Percentiles rank a stretch among this genome's conserved stretches.
phyloP scores from a whole-genome alignment of 2,888 invertebrate species.

The Venustoraphidia nigricollis region DNA sequence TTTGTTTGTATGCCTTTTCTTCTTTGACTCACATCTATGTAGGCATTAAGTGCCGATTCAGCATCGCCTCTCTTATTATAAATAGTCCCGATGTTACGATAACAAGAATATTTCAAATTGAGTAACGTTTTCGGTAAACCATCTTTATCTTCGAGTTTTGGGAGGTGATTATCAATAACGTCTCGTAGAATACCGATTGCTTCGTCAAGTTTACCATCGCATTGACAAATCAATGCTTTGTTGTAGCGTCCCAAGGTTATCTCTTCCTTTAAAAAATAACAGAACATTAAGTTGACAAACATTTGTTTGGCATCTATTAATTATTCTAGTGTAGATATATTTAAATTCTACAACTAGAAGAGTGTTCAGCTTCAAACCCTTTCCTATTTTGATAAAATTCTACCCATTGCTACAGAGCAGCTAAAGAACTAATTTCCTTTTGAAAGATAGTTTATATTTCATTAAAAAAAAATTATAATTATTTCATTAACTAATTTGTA shows the following conservation, averaged over 20 bases:
- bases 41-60: slow-evolving; percentile 51
- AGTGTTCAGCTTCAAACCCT: too few relatives aligned
- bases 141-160: slow-evolving; percentile 34
- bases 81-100: slow-evolving; percentile 65
- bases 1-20: slow-evolving; percentile 1
- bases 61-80: slow-evolving; percentile 39
- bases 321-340: too few relatives aligned
- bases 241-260: slow-evolving; percentile 67
- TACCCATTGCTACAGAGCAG: too few relatives aligned
- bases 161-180: slow-evolving; percentile 40
- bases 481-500: too few relatives aligned
- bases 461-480: too few relatives aligned
- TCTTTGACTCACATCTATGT: slow-evolving; percentile 34
- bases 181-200: slow-evolving; percentile 52
- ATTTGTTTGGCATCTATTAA: too few relatives aligned
- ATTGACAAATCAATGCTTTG: slow-evolving; percentile 54
- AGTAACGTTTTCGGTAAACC: slow-evolving; percentile 41
- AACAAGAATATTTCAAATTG: slow-evolving; percentile 69
- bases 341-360: too few relatives aligned
- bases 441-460: too few relatives aligned
- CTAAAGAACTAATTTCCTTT: too few relatives aligned
- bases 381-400: too few relatives aligned
- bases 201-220: slow-evolving; percentile 45
- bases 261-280: slow-evolving; percentile 41
- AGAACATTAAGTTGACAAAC: neutral